A percentile compares a stretch with the other conserved stretches of the same genome.
Evolutionary conservation across 2,797 vertebrate species (phyloP).

Genomic region (Rhyacichthys aspro): DNA sequence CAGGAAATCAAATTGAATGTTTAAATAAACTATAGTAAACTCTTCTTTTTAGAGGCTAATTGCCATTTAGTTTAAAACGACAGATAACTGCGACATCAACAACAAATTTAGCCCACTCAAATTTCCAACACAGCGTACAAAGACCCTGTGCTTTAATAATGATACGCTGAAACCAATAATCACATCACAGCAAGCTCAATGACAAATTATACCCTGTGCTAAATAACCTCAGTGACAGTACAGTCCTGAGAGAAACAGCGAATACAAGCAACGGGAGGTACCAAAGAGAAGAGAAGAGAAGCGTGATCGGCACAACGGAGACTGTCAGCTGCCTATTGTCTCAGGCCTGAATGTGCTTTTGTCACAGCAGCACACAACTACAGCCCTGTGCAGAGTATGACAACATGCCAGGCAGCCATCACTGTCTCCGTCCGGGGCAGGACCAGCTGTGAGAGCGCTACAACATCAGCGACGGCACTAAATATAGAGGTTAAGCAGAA

Average conservation of each 20-base stretch:
- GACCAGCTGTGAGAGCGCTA: conserved; percentile 41
- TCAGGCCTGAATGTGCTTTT: conserved; percentile 72
- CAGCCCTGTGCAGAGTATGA: conserved; percentile 64
- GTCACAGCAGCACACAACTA: conserved; percentile 55
- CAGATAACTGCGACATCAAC: conserved; percentile 22
- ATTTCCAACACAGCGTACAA: conserved; percentile 21
- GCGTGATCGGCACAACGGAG: conserved; percentile 49
- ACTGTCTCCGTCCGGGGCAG: conserved; percentile 41
- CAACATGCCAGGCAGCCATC: conserved; percentile 63
- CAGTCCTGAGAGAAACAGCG: conserved; percentile 18
- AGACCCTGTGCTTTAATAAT: conserved; percentile 19
- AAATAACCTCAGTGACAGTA: conserved; percentile 28
- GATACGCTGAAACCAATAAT: conserved; percentile 34
- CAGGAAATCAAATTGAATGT: no score
- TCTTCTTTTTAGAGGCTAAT: conserved; percentile 14
- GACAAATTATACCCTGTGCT: conserved; percentile 46
- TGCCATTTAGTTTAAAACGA: conserved; percentile 11
- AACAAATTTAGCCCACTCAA: conserved; percentile 16
- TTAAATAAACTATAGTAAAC: neutral
- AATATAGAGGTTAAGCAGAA: no score
- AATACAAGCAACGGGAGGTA: conserved; percentile 49
- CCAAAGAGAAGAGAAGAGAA: conserved; percentile 20
- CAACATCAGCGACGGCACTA: neutral
- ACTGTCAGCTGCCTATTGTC: conserved; percentile 71
- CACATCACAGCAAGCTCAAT: conserved; percentile 23